A percentile compares a stretch with the other conserved stretches of the same genome.
phyloP scores from a whole-genome alignment of 2,888 invertebrate genomes.

The Phortica okadai region DNA sequence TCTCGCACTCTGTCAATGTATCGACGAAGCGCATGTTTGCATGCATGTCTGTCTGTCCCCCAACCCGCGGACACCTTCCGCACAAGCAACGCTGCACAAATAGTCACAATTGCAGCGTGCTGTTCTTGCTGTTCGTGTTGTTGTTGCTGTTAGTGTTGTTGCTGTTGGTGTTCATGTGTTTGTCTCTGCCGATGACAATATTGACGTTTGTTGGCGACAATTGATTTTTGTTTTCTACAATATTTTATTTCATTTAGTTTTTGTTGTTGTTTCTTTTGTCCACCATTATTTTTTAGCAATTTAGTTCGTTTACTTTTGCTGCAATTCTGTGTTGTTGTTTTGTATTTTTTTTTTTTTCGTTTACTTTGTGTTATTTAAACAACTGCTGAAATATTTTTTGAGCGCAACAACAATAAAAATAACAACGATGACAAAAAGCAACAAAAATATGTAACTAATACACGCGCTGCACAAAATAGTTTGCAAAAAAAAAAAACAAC shows the following conservation, averaged over 20 bases:
- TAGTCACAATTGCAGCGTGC: slow-evolving; percentile 7
- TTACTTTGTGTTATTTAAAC: slow-evolving; percentile 19
- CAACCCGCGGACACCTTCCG: not conserved
- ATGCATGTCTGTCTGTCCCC: not conserved
- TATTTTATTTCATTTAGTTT: slow-evolving; percentile 53
- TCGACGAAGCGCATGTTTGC: not conserved
- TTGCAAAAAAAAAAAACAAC: not conserved
- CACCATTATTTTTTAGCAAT: slow-evolving; percentile 59
- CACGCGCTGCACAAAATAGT: not conserved
- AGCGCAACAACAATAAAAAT: slow-evolving; percentile 15
- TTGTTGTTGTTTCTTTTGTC: slow-evolving; percentile 40
- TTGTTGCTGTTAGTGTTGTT: slow-evolving; percentile 6
- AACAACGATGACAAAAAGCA: not conserved
- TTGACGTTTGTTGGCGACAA: slow-evolving; percentile 70
- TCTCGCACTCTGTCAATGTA: not conserved
- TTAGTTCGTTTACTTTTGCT: slow-evolving; percentile 68
- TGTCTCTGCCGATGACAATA: slow-evolving; percentile 39
- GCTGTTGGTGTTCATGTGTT: slow-evolving; percentile 8
- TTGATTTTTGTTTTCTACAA: slow-evolving; percentile 68
- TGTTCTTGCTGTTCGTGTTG: not conserved
- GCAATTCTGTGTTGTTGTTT: slow-evolving; percentile 4
- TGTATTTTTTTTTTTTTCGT: not conserved
- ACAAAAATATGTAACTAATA: slow-evolving; percentile 11
- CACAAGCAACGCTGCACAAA: slow-evolving; percentile 6
- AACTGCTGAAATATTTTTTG: slow-evolving; percentile 32